Evolutionary conservation across 1,140 invertebrate species (phyloP).

Genomic region (Drosophila albomicans): DNA sequence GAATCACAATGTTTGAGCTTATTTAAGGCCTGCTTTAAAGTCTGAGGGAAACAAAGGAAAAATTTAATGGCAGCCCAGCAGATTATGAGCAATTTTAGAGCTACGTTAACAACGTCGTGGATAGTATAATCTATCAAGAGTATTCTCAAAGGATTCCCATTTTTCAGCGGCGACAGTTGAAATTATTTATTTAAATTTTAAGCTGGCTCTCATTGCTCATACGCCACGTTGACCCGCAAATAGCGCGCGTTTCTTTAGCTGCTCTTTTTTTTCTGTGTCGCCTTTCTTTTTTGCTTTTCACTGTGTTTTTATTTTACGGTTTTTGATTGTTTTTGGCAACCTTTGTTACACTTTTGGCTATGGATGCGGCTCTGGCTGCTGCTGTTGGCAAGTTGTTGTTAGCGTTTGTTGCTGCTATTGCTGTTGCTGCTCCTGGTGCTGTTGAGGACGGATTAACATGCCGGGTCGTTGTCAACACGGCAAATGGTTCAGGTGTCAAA

Average conservation of each 20-base stretch:
- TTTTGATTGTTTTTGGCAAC: slow-evolving; percentile 45
- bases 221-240: slow-evolving; percentile 36
- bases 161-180: slow-evolving; percentile 3
- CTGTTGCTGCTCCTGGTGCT: slow-evolving; percentile 13
- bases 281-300: slow-evolving; percentile 10
- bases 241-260: slow-evolving; percentile 4
- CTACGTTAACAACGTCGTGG: background rate
- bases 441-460: slow-evolving; percentile 62
- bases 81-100: slow-evolving; percentile 3
- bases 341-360: slow-evolving; percentile 31
- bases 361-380: background rate
- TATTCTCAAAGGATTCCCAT: slow-evolving; percentile 7
- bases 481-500: slow-evolving; percentile 77
- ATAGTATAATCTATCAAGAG: slow-evolving; percentile 14
- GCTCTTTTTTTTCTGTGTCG: slow-evolving; percentile 5
- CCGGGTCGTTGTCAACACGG: slow-evolving; percentile 72
- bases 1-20: background rate
- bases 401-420: background rate
- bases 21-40: slow-evolving; percentile 6
- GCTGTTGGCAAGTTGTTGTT: slow-evolving; percentile 24
- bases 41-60: background rate
- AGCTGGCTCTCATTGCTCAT: slow-evolving; percentile 37
- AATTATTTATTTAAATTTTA: slow-evolving; percentile 31
- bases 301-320: slow-evolving; percentile 8
- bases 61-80: slow-evolving; percentile 7